Conservation (phyloP, 2,113 vertebrate species). For the Tragelaphus strepsiceros region DNA sequence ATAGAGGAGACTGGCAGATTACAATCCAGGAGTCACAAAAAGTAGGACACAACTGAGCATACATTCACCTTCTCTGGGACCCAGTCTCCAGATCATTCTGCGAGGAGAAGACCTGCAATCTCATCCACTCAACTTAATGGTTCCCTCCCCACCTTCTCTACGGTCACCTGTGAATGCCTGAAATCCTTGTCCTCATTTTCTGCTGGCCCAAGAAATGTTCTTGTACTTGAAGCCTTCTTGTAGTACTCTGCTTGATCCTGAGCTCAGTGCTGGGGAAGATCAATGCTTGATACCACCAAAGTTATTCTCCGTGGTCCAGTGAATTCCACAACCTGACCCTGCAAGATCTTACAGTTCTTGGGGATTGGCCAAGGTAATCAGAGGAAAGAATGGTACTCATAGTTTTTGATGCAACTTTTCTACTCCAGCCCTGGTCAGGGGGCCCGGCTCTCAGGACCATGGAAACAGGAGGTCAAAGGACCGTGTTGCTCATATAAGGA, state of each 20-base stretch:
- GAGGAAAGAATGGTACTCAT: background rate
- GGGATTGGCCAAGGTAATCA: background rate
- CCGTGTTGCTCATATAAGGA: conserved; percentile 8
- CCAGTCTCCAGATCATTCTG: no score
- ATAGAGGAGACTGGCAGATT: background rate
- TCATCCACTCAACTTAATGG: accelerated
- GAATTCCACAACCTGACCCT: no score
- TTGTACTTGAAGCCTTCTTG: background rate
- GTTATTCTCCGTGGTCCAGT: background rate
- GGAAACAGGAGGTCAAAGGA: background rate
- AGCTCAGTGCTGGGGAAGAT: background rate
- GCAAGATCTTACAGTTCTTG: background rate
- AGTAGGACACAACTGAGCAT: background rate
- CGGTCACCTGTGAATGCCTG: background rate
- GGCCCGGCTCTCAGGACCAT: background rate
- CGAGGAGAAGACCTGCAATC: background rate
- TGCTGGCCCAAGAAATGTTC: background rate
- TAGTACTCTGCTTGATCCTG: background rate
- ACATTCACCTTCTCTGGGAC: background rate
- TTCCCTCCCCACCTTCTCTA: background rate
- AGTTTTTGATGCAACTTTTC: background rate
- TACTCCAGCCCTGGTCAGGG: no score
- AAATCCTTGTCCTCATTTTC: background rate
- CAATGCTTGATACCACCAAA: background rate
- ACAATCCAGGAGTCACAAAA: background rate